Percentiles rank a stretch among this genome's conserved stretches.
phyloP scores from a whole-genome alignment of 2,797 vertebrate genomes.

The Tiaroga cobitis region DNA sequence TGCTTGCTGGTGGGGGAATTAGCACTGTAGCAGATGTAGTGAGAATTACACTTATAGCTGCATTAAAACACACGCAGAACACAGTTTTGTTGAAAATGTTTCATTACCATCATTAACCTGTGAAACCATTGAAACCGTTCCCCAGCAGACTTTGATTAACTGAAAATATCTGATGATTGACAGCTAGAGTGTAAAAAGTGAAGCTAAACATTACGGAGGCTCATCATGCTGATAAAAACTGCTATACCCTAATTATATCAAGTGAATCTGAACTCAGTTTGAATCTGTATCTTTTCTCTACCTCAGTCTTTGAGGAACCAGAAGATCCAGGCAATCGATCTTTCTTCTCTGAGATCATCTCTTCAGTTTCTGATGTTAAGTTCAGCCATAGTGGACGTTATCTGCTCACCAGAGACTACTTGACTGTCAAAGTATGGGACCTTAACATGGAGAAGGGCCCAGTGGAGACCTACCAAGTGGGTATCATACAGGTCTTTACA shows the following conservation, averaged over 20 bases:
- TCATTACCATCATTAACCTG: slow-evolving; percentile 1
- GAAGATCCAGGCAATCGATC: slow-evolving; percentile 97
- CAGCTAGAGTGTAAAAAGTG: background rate
- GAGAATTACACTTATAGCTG: slow-evolving; percentile 13
- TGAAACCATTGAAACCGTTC: slow-evolving; percentile 15
- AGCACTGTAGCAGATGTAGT: slow-evolving; percentile 8
- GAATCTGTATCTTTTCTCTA: background rate
- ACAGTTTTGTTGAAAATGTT: background rate
- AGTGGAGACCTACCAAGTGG: slow-evolving; percentile 95
- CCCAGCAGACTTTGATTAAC: background rate
- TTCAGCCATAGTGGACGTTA: slow-evolving; percentile 98
- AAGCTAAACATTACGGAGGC: background rate
- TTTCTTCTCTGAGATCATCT: slow-evolving; percentile 99
- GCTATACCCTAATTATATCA: background rate
- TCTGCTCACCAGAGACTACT: slow-evolving; percentile 98
- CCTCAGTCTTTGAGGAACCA: slow-evolving; percentile 94
- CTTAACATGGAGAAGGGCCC: slow-evolving; percentile 98
- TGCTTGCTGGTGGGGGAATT: slow-evolving; percentile 21
- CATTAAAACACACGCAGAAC: background rate
- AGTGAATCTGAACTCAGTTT: slow-evolving; percentile 1
- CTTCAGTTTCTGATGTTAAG: slow-evolving; percentile 97
- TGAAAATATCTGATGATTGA: slow-evolving; percentile 3
- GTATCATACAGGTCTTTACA: slow-evolving; percentile 7
- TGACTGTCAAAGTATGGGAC: slow-evolving; percentile 99
- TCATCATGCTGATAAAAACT: slow-evolving; percentile 10